Conservation (phyloP, 2,113 vertebrate species). For the Balaenoptera acutorostrata region DNA sequence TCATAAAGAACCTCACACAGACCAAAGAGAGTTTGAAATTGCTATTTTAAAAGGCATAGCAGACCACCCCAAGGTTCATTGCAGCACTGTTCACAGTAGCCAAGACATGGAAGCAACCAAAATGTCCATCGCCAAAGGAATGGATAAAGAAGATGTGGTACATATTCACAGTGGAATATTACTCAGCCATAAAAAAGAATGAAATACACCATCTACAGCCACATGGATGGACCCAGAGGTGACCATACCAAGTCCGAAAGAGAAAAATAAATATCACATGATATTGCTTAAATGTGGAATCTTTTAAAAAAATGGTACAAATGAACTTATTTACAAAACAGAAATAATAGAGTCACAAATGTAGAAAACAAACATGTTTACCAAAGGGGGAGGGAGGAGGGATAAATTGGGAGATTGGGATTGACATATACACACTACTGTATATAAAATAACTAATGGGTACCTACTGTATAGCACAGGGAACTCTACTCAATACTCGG, state of each 20-base stretch:
- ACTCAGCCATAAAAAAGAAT: not conserved
- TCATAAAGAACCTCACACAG: no score
- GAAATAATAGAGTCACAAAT: not conserved
- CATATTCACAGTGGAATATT: fast-evolving
- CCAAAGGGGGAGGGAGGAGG: not conserved
- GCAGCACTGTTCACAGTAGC: not conserved
- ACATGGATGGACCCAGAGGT: not conserved
- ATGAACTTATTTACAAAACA: not conserved
- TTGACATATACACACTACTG: not conserved
- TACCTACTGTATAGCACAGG: not conserved
- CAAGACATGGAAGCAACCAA: fast-evolving
- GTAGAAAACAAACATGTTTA: not conserved
- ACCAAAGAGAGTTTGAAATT: not conserved
- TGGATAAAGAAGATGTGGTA: not conserved
- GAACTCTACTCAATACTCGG: no score
- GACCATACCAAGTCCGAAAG: not conserved
- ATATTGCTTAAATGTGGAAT: not conserved
- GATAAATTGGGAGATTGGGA: not conserved
- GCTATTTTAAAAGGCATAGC: not conserved
- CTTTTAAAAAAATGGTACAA: not conserved
- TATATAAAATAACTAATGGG: not conserved
- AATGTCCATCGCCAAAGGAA: not conserved
- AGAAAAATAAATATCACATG: not conserved
- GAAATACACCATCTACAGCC: not conserved
- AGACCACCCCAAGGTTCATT: not conserved